Evolutionary conservation across 2,888 invertebrate species (phyloP).

Genomic region (Reticulitermes lucifugus): DNA sequence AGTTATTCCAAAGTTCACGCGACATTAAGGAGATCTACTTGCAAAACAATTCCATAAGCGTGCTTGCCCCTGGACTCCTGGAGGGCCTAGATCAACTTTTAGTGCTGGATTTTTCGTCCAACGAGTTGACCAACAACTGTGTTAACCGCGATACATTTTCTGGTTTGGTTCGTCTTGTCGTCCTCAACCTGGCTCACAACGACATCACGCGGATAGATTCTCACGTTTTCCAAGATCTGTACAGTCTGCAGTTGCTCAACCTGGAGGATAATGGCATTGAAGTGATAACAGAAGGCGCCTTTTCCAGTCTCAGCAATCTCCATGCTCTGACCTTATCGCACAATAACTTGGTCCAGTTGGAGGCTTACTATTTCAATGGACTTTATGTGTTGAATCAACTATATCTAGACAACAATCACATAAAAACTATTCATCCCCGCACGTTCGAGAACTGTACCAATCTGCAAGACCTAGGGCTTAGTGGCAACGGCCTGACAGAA

Average conservation of each 20-base stretch:
- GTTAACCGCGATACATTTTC: conserved; percentile 83
- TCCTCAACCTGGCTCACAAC: conserved; percentile 81
- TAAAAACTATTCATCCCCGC: conserved; percentile 75
- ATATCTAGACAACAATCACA: conserved; percentile 79
- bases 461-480: conserved; percentile 81
- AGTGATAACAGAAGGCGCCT: conserved; percentile 78
- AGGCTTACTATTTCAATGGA: conserved; percentile 78
- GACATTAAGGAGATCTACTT: conserved; percentile 79
- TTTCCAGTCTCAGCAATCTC: conserved; percentile 79
- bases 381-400: conserved; percentile 79
- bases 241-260: conserved; percentile 79
- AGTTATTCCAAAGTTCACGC: conserved; percentile 79
- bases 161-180: conserved; percentile 77
- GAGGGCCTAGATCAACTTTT: conserved; percentile 80
- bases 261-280: conserved; percentile 79
- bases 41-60: conserved; percentile 81
- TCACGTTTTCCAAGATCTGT: conserved; percentile 78
- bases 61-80: conserved; percentile 79
- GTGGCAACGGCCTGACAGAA: conserved; percentile 77
- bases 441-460: conserved; percentile 83
- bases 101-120: conserved; percentile 78
- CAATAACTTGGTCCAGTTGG: conserved; percentile 77
- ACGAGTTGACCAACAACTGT: conserved; percentile 82
- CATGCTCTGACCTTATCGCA: conserved; percentile 80
- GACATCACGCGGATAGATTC: conserved; percentile 77